A percentile compares a stretch with the other conserved stretches of the same genome.
phyloP scores from a whole-genome alignment of 1,140 invertebrate species.

The Uloborus diversus region DNA sequence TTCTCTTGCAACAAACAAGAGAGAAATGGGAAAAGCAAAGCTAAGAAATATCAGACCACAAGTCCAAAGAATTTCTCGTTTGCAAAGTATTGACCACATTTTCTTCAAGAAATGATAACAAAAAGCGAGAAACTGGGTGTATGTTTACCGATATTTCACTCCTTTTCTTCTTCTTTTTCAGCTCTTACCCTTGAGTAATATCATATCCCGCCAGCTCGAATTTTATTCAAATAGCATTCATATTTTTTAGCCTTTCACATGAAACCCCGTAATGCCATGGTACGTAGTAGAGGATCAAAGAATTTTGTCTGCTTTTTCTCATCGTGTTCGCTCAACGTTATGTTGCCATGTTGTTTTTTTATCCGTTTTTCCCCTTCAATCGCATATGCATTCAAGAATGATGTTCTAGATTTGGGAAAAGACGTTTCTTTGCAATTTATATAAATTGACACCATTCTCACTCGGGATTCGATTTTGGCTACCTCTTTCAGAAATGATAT shows the following conservation, averaged over 20 bases:
- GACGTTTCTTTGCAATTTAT: too few relatives aligned
- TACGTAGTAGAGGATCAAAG: too few relatives aligned
- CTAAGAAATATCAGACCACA: constrained; percentile 20
- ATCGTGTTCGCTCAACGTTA: too few relatives aligned
- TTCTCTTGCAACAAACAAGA: not conserved
- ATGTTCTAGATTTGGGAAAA: too few relatives aligned
- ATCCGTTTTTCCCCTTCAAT: too few relatives aligned
- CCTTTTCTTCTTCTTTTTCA: not conserved
- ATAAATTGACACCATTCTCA: too few relatives aligned
- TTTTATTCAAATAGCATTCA: constrained; percentile 34
- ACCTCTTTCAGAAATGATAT: too few relatives aligned
- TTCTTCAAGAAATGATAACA: not conserved
- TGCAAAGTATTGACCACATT: constrained; percentile 26
- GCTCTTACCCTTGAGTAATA: constrained; percentile 3
- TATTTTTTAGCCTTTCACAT: not conserved
- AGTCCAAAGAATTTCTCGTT: constrained; percentile 15
- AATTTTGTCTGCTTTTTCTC: too few relatives aligned
- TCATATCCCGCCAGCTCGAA: not conserved
- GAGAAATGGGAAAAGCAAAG: not conserved
- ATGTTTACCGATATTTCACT: constrained; percentile 36
- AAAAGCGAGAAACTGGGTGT: not conserved
- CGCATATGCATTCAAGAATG: too few relatives aligned
- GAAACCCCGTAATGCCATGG: too few relatives aligned
- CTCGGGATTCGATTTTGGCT: too few relatives aligned
- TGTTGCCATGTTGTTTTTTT: too few relatives aligned